Base-by-base conservation (phyloP, 2,113 vertebrate species). In the Mormyrus lacerda region DNA sequence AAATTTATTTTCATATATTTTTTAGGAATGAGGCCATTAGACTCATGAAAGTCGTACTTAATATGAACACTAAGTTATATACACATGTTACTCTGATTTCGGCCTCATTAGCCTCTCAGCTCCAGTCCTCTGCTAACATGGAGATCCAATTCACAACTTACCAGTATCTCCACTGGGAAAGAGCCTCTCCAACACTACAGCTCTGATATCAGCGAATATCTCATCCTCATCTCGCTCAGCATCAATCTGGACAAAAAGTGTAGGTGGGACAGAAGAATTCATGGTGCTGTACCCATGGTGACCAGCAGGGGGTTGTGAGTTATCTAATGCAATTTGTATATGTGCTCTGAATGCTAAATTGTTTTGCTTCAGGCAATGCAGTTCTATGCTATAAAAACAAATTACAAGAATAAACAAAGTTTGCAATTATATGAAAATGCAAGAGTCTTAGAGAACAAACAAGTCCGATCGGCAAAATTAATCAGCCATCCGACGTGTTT, bases 141-240 rank as follows among this genome's bases (percentile, higher is more conserved):
- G 15, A 39, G 35, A 79, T 7, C 73, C 73, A 39, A 69, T 31
- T 69, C 61, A 69, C 4, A 42, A 42, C 73, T 19, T 79, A 79
- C 73, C 35, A 79, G 73, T 42, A 79, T 89, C 53, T 21, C 90
- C 90, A 1, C 89, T 89, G 15, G 90, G 91, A 53, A 92, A 93
- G 55, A 95, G 92, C 79, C 92, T 93, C 50, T 93, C 92, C 47
- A 92, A 89, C 31, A 95, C 92, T 27, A 90, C 90, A 21, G 91
- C 89, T 79, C 91, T 91, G 85, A 95, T 94, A 88, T 94, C 94
- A 45, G 90, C 91, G 87, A 94, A 95, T 90, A 95, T 93, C 17
- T 92, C 92, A 2, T 94, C 91, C 58, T 95, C 94, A 4, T 94
- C 94, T 85, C 93, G 93, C 88, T 95, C 94, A 0, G 94, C 95